Base-by-base conservation (phyloP, 2,888 invertebrate genomes). In the Euproctis similis region DNA sequence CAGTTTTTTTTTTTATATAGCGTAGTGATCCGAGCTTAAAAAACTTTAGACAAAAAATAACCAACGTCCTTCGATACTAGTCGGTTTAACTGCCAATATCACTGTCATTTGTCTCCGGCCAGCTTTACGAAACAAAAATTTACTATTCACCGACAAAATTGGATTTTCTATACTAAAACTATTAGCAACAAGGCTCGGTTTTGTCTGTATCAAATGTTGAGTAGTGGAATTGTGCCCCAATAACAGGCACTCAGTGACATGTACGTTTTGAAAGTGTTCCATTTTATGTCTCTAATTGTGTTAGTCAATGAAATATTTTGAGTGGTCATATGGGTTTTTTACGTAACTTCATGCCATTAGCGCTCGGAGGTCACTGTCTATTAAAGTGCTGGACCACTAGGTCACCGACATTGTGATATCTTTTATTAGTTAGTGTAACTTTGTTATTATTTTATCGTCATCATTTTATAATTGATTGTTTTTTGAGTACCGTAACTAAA, bases 1-100 rank as follows among this genome's bases (percentile, higher is more conserved):
- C n/a, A n/a, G n/a, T n/a, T n/a, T n/a, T n/a, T n/a, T n/a, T n/a
- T n/a, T 14, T 8, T 14, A 14, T 39, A 45, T 36, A 36, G 40
- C 52, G 51, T 55, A 56, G 49, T 59, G 51, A 48, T 43, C 31
- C 38, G 36, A 53, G 58, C 61, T 53, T 51, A 53, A 59, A 65
- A 66, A 59, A n/a, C 43, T 48, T 33, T 38, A 42, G 36, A 48
- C 54, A 59, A 65, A 67, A 68, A 61, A 54, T n/a, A n/a, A n/a
- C n/a, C n/a, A 14, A 4, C 39, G 35, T 30, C 42, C 36, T 42
- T 46, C 39, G 13, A 50, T 45, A 42, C 53, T 52, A 53, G 50
- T 59, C 57, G 61, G 59, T 65, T 63, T 61, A 69, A 68, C 70
- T 70, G 62, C 68, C 70, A 71, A 72, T 70, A 71, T 68, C 69